These are phyloP conservation scores for Mimachlamys varia DNA, from an alignment of 2,888 invertebrate genomes.

Conservation along the genomic window DNA sequence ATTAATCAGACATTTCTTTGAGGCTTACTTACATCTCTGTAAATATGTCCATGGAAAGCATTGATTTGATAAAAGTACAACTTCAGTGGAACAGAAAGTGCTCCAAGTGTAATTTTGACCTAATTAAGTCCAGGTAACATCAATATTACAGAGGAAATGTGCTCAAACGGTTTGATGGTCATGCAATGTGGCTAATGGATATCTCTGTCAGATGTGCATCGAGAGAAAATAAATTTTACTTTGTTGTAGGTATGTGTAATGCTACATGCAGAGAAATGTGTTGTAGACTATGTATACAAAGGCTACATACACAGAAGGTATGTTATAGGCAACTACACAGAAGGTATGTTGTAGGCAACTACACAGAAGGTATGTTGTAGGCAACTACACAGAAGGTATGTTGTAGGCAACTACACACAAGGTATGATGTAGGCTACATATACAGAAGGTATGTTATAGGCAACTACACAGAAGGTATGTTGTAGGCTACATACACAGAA, in stretches of 20 bases:
- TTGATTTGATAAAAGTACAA: background rate
- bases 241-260: background rate
- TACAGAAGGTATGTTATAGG: background rate
- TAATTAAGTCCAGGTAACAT: conserved; percentile 9
- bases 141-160: conserved; percentile 20
- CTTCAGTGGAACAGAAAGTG: background rate
- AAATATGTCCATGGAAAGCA: background rate
- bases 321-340: background rate
- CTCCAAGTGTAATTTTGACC: background rate
- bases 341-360: background rate
- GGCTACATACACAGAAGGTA: background rate
- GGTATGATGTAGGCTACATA: background rate
- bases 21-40: conserved; percentile 7
- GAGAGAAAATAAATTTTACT: background rate
- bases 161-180: background rate
- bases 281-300: background rate
- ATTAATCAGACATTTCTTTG: background rate
- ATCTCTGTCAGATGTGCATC: background rate
- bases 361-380: background rate
- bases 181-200: conserved; percentile 3
- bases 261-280: too few relatives aligned
- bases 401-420: background rate
- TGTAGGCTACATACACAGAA: background rate
- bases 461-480: background rate
- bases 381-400: background rate